Evolutionary conservation across 2,888 invertebrate species (phyloP), one percentile per base, ranked within the genome.

Genomic region (Acrobasis repandana): DNA sequence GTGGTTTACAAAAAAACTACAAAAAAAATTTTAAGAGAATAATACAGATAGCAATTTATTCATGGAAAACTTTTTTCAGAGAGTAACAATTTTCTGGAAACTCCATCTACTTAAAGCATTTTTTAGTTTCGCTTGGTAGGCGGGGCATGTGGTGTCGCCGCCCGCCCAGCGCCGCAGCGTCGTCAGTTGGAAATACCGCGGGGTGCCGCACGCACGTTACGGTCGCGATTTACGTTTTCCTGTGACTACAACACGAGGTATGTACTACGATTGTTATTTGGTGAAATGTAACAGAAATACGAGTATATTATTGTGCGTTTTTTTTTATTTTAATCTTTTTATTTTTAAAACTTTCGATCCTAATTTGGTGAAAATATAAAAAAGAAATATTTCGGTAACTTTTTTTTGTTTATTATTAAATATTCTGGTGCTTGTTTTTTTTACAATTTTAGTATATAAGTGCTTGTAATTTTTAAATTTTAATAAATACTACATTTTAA

Each of bases 91-190:
- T 48, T 48, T 48, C 15, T 48, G n/a, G 38, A 28, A 28, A n/a
- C 48, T 58, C 58, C 15, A 34, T 57, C 54, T 63, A 48, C 60
- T 50, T 38, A 10, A 2, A 14, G 47, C 20, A 48, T 63, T 61
- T 57, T 62, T 63, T 56, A 20, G 52, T 52, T 46, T 59, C 14
- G 33, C 11, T 54, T 16, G 33, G 61, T 58, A 56, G 69, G 63
- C 69, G 66, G 61, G 89, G 89, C 90, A 90, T 89, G 88, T 83
- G 88, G 62, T 38, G 46, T 10, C 16, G 65, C 68, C 74, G 75
- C 77, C 90, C 89, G 88, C 89, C 90, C 88, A 85, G 79, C 75
- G 69, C 61, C 58, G 65, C 64, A 66, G 69, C 70, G 65, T 69
- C 76, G 75, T 78, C 83, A 86, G 87, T 88, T 75, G 61, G 60